Evolutionary conservation across 2,888 invertebrate genomes (phyloP), one percentile per base, ranked within the genome.

Genomic region (Amphipoea oculea): DNA sequence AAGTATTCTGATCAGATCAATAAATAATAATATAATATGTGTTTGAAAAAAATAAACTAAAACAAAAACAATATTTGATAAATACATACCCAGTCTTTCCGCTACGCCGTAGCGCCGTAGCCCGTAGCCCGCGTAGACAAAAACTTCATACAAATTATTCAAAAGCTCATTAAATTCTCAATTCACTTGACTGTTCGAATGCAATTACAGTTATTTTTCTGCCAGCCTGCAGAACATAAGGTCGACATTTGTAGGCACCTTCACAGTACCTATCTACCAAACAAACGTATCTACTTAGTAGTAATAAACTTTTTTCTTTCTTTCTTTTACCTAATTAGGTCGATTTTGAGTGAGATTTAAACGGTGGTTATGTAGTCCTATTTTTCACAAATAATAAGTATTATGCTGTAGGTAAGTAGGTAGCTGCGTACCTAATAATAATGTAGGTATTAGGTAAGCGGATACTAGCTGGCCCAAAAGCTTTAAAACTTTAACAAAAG

Each of bases 41-140:
- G 29, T 29, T 29, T 29, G 29, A 29, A 29, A 48, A 17, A 71
- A n/a, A 73, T 12, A n/a, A 45, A 45, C 45, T 0, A 73, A 40
- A 73, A 71, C 2, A 48, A 72, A 14, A 70, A 54, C 5, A 14
- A 70, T 23, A 51, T 36, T 36, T 40, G 12, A 48, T 20, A 45
- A 3, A 0, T 45, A 72, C 12, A 42, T 9, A 40, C 4, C 40
- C 4, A 42, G 2, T 54, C 1, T 23, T 20, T n/a, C 7, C 12
- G 62, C 76, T 78, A 76, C 76, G 76, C 48, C 78, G 76, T 76
- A 75, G 75, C 76, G 6, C 48, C 45, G 40, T 71, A 73, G 66
- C 73, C 40, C 62, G 76, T 62, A 76, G 62, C 36, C 36, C 6
- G 40, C 76, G 76, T 76, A 76, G 40, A 29, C 29, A 29, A 29